Base-by-base conservation (phyloP, 2,113 vertebrate species). In the Microcebus murinus region DNA sequence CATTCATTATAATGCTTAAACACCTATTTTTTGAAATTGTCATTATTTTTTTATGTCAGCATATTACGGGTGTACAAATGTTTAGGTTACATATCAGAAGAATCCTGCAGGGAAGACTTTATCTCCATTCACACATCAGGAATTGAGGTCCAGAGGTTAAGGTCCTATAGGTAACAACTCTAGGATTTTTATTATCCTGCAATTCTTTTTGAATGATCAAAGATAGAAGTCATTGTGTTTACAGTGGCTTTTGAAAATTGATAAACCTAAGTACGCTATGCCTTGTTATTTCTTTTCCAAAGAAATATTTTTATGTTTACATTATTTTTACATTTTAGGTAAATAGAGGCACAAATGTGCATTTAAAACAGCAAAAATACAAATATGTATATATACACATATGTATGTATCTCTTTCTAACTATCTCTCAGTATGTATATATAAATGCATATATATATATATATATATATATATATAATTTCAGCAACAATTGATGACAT, bases 221-320 rank as follows among this genome's bases (percentile, higher is more conserved):
- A 95, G 31, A 52, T 29, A 82, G 92, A 94, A 63, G 18, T 70
- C 18, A 85, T 63, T 17, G 36, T 83, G 20, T 68, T 87, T 74
- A 70, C 79, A 34, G 27, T 87, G 14, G 20, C 21, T 83, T 85
- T 94, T 96, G n/a, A 89, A 95, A 92, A 96, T 23, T 68, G 67
- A 70, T 93, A 79, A 87, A 39, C 11, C 52, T 65, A 57, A 65
- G 25, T 68, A 89, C 86, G 21, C 9, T 81, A 27, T 79, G 11
- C 21, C 7, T 96, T 94, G 73, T 59, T 68, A 71, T 94, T 97
- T 94, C 13, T 90, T 13, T 90, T 84, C 5, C 10, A 92, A 93
- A 97, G 82, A 55, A 63, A 81, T 6, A 50, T 84, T 97, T 95
- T 74, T 68, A 68, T 7, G 77, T 79, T 93, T 96, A 55, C 52